phyloP scores from a whole-genome alignment of 2,797 vertebrate species.

The Tenualosa thibaudeaui region DNA sequence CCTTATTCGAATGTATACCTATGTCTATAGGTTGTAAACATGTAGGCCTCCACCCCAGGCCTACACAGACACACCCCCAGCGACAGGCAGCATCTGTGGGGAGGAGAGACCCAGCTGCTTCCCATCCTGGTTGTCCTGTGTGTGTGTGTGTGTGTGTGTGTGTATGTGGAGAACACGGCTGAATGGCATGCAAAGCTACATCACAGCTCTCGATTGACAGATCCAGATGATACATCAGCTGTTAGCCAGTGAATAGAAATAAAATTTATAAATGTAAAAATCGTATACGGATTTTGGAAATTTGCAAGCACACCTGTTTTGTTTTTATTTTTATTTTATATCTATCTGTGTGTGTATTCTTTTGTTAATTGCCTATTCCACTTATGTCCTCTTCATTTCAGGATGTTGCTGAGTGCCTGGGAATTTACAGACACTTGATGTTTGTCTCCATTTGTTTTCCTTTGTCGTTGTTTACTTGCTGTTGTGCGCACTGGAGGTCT shows the following conservation, averaged over 20 bases:
- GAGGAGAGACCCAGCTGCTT: conserved; percentile 60
- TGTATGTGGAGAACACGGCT: conserved; percentile 47
- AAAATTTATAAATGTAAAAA: too few species aligned
- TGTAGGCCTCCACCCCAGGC: conserved; percentile 22
- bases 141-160: conserved; percentile 17
- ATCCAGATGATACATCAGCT: not conserved
- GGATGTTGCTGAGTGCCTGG: not conserved
- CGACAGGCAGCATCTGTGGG: conserved; percentile 58
- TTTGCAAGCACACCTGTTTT: not conserved
- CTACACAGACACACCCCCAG: conserved; percentile 38
- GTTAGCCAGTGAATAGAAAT: not conserved
- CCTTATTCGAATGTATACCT: not conserved
- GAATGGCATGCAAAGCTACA: conserved; percentile 58
- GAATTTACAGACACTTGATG: not conserved
- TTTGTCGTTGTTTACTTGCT: not conserved
- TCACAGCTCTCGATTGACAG: conserved; percentile 39
- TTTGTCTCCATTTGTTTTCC: not conserved
- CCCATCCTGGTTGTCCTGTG: conserved; percentile 42
- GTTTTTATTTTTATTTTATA: not conserved
- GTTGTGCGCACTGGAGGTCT: not conserved
- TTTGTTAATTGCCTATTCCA: not conserved
- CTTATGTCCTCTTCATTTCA: not conserved
- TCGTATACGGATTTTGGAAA: not conserved
- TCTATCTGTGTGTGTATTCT: not conserved
- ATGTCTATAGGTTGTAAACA: not conserved